These are phyloP conservation scores for Sternarchorhynchus goeldii DNA, from an alignment of 2,797 vertebrate species.

Conservation along the genomic window DNA sequence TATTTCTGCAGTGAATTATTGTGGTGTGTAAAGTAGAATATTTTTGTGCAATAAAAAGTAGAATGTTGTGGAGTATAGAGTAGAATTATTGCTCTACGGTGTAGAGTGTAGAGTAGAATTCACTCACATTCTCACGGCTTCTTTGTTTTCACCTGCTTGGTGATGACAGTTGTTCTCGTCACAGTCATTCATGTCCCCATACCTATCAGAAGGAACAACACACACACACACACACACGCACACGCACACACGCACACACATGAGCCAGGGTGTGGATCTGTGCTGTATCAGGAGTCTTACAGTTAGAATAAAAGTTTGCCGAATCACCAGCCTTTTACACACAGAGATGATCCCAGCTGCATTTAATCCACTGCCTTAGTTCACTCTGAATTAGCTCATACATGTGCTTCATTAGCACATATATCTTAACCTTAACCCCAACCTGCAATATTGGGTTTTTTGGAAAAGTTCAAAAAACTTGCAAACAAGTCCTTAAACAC, in stretches of 20 bases:
- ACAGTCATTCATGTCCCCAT: slow-evolving; percentile 70
- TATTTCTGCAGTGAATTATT: too few species aligned
- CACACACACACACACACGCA: slow-evolving; percentile 61
- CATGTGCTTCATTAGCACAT: too few species aligned
- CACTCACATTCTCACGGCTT: slow-evolving; percentile 77
- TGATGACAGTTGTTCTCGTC: slow-evolving; percentile 50
- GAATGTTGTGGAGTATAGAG: background rate
- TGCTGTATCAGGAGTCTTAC: background rate
- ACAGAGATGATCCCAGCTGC: background rate
- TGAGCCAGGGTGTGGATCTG: too few species aligned
- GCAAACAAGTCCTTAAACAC: too few species aligned
- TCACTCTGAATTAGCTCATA: background rate
- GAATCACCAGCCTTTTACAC: background rate
- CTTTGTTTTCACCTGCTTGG: slow-evolving; percentile 65
- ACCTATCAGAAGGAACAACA: slow-evolving; percentile 62
- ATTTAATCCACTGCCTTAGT: background rate
- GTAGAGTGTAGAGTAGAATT: background rate
- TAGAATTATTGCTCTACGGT: slow-evolving; percentile 1
- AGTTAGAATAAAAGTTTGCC: background rate
- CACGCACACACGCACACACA: slow-evolving; percentile 64
- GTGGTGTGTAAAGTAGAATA: too few species aligned
- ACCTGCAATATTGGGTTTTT: too few species aligned
- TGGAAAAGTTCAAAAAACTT: too few species aligned
- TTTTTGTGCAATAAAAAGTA: too few species aligned
- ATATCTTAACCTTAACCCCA: too few species aligned